A percentile compares a stretch with the other conserved stretches of the same genome.
phyloP scores from a whole-genome alignment of 2,113 vertebrate genomes.

The Elanus axillaris region DNA sequence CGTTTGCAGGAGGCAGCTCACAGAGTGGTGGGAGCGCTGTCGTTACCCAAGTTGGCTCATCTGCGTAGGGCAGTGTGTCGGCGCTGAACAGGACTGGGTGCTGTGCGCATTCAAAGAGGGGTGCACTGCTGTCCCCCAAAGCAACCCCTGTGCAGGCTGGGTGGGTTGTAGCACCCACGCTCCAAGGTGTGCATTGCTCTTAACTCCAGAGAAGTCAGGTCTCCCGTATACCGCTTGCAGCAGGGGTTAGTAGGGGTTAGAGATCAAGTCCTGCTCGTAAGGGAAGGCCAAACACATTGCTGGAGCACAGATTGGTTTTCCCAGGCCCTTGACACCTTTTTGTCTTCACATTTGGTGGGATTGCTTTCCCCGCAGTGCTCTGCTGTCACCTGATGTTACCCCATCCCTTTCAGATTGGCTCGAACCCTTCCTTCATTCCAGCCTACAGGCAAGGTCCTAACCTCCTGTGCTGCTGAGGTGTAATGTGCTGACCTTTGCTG shows the following conservation, averaged over 20 bases:
- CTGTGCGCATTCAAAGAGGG: background rate
- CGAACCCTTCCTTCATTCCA: background rate
- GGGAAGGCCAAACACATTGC: background rate
- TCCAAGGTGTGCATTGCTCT: background rate
- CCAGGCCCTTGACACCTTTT: background rate
- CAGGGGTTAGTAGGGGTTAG: background rate
- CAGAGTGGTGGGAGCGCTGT: rapidly evolving
- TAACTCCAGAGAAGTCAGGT: background rate
- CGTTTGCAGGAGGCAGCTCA: background rate
- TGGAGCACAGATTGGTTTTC: background rate
- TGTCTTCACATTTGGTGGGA: background rate
- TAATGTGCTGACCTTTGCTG: slow-evolving; percentile 31
- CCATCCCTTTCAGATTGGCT: background rate
- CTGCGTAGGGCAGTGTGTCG: background rate
- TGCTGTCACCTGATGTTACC: background rate
- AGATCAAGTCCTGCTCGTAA: background rate
- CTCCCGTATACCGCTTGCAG: rapidly evolving
- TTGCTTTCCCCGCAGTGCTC: slow-evolving; percentile 3
- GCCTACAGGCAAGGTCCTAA: background rate
- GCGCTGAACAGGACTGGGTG: background rate
- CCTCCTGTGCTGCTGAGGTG: slow-evolving; percentile 7
- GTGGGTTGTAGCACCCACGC: background rate
- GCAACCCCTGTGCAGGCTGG: rapidly evolving
- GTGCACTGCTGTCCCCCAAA: background rate
- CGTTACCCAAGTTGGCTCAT: rapidly evolving